phyloP scores from a whole-genome alignment of 2,888 invertebrate genomes.

The Tolmerus cingulatus region DNA sequence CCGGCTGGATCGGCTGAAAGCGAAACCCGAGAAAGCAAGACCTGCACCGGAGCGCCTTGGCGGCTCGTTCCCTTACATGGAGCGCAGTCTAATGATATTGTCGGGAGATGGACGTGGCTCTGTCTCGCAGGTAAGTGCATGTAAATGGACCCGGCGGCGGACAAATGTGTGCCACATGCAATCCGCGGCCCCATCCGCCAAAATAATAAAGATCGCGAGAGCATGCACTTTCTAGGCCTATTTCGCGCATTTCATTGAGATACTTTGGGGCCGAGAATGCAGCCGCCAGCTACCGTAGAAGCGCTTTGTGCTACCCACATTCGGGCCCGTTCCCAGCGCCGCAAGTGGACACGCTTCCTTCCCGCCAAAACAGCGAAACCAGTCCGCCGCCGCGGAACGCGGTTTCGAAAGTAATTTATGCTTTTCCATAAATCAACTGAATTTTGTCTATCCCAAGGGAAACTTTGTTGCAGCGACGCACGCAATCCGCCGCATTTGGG shows the following conservation, averaged over 20 bases:
- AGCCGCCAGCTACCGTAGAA: background rate
- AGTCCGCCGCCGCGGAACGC: background rate
- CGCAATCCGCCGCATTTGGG: slow-evolving; percentile 8
- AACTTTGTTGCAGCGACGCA: background rate
- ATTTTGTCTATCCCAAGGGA: background rate
- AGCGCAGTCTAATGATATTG: slow-evolving; percentile 10
- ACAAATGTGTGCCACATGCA: slow-evolving; percentile 18
- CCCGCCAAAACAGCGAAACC: background rate
- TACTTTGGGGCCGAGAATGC: background rate
- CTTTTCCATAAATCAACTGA: slow-evolving; percentile 29
- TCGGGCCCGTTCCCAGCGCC: background rate
- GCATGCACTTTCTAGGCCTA: slow-evolving; percentile 16
- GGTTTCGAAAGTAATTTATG: slow-evolving; percentile 25
- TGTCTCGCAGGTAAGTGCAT: background rate
- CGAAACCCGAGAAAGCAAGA: background rate
- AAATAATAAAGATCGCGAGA: background rate
- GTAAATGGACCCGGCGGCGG: background rate
- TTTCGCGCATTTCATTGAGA: background rate
- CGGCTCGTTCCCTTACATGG: background rate
- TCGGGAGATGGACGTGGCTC: slow-evolving; percentile 16
- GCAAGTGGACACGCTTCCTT: background rate
- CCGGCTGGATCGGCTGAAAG: background rate
- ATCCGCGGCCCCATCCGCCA: background rate
- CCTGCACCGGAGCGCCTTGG: slow-evolving; percentile 2
- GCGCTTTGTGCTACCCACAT: background rate